These are phyloP conservation scores for Pammene aurita DNA, from an alignment of 2,888 invertebrate genomes.

Conservation along the genomic window DNA sequence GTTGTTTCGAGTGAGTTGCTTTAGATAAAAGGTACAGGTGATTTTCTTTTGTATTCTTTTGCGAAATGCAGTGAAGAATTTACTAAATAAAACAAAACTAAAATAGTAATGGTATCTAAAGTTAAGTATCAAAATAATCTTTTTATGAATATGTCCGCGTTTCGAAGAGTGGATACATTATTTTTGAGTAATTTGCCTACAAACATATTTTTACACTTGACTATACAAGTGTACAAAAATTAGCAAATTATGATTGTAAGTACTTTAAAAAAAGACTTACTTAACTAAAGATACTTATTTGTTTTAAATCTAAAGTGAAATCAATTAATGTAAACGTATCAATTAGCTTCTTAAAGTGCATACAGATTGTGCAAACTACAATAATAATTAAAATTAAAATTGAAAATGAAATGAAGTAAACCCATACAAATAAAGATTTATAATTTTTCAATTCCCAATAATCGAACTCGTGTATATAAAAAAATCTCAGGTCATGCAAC, in stretches of 20 bases:
- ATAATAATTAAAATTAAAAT: conserved; percentile 8
- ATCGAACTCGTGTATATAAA: conserved; percentile 28
- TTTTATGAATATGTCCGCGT: too few species aligned
- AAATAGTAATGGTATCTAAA: too few species aligned
- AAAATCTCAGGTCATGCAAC: conserved; percentile 67
- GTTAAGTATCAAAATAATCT: too few species aligned
- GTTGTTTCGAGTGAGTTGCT: conserved; percentile 27
- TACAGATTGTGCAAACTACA: background rate
- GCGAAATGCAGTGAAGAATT: background rate
- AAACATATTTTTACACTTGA: too few species aligned
- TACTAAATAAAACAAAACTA: too few species aligned
- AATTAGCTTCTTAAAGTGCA: background rate
- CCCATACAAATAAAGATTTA: conserved; percentile 24
- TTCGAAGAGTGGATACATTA: too few species aligned
- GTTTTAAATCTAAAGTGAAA: too few species aligned
- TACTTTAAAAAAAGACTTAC: too few species aligned
- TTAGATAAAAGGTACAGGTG: conserved; percentile 2
- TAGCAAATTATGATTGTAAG: too few species aligned
- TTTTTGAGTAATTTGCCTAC: too few species aligned
- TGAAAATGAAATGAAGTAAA: background rate
- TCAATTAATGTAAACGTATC: background rate
- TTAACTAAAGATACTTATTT: too few species aligned
- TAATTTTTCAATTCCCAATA: conserved; percentile 40
- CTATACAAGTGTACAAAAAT: too few species aligned
- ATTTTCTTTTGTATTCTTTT: conserved; percentile 15